phyloP scores from a whole-genome alignment of 2,113 vertebrate genomes.

The Ramphastos sulfuratus region DNA sequence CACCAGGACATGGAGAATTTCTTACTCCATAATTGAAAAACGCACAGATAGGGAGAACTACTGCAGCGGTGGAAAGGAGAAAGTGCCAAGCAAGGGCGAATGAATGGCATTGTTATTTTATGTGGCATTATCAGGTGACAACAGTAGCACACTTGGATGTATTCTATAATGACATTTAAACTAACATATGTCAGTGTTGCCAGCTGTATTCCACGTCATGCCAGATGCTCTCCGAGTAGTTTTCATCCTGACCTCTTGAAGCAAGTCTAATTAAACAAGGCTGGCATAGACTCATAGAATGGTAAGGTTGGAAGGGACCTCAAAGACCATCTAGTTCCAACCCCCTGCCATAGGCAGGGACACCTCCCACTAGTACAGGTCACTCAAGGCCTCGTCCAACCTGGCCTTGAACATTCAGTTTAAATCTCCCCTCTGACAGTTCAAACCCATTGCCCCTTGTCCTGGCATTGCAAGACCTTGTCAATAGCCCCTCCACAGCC shows the following conservation, averaged over 20 bases:
- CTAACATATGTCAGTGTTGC: background rate
- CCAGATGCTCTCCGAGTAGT: background rate
- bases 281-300: background rate
- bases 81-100: background rate
- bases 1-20: background rate
- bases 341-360: too few relatives aligned
- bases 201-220: background rate
- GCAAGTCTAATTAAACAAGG: background rate
- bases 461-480: too few relatives aligned
- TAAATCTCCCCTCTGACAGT: too few relatives aligned
- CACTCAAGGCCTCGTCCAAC: too few relatives aligned
- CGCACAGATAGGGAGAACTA: background rate
- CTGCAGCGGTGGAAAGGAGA: background rate
- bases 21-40: conserved; percentile 11
- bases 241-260: background rate
- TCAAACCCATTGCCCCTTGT: too few relatives aligned
- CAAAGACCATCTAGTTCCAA: too few relatives aligned
- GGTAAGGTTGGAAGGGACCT: too few relatives aligned
- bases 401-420: too few relatives aligned
- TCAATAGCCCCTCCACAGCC: too few relatives aligned
- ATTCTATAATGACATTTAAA: background rate
- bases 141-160: background rate
- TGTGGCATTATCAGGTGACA: background rate
- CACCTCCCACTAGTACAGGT: too few relatives aligned
- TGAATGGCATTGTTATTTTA: background rate